phyloP scores from a whole-genome alignment of 2,888 invertebrate species.

The Eilema griseolum region DNA sequence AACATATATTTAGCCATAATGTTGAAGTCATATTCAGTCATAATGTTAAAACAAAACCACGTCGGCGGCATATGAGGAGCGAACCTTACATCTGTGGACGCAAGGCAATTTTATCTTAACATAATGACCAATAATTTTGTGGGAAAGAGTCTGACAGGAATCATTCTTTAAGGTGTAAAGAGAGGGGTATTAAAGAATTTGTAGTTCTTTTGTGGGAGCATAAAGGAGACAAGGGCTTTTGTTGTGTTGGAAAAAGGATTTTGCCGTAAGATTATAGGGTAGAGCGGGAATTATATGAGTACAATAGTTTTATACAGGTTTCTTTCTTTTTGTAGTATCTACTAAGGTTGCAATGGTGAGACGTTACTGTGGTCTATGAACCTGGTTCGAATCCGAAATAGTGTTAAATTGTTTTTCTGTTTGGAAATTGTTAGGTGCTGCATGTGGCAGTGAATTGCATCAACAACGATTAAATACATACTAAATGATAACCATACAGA shows the following conservation, averaged over 20 bases:
- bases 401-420: too few species aligned
- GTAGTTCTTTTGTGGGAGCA: constrained; percentile 17
- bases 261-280: constrained; percentile 20
- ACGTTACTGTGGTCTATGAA: background rate
- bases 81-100: constrained; percentile 21
- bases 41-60: constrained; percentile 22
- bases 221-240: constrained; percentile 22
- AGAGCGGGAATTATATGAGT: constrained; percentile 10
- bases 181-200: constrained; percentile 14
- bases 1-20: constrained; percentile 25
- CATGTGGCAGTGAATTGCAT: too few species aligned
- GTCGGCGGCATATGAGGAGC: constrained; percentile 26
- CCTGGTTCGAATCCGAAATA: background rate
- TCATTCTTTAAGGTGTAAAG: constrained; percentile 15
- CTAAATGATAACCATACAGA: too few species aligned
- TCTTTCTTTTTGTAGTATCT: background rate
- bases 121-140: constrained; percentile 46
- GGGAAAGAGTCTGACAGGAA: constrained; percentile 19
- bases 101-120: constrained; percentile 22
- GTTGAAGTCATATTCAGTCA: constrained; percentile 20
- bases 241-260: constrained; percentile 17
- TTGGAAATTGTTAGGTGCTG: too few species aligned
- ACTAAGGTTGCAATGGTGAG: background rate
- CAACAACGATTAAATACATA: too few species aligned
- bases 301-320: constrained; percentile 14